phyloP scores from a whole-genome alignment of 2,797 vertebrate genomes.

The Coregonus sp. region DNA sequence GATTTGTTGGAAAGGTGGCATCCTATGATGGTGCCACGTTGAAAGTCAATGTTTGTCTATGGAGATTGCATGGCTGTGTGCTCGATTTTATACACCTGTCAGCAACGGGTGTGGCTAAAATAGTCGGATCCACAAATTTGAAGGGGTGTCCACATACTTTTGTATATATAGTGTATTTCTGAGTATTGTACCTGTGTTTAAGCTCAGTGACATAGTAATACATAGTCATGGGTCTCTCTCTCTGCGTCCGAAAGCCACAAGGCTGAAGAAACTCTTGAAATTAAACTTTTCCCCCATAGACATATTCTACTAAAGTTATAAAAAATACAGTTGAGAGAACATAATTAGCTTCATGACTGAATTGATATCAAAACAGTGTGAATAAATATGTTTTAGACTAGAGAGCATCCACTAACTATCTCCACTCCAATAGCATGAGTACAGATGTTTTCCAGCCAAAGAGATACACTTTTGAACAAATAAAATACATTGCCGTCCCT shows the following conservation, averaged over 20 bases:
- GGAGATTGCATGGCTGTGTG: too few species aligned
- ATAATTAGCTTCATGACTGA: conserved; percentile 2
- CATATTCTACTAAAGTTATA: not conserved
- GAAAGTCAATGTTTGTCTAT: too few species aligned
- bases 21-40: too few species aligned
- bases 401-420: too few species aligned
- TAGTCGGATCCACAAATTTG: too few species aligned
- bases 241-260: not conserved
- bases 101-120: too few species aligned
- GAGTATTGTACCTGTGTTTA: not conserved
- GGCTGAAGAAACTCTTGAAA: not conserved
- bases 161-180: not conserved
- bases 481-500: conserved; percentile 5
- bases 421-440: not conserved
- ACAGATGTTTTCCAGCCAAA: too few species aligned
- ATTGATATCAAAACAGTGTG: not conserved
- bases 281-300: not conserved
- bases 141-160: too few species aligned
- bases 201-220: not conserved
- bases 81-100: too few species aligned
- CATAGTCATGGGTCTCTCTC: not conserved
- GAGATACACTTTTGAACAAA: conserved; percentile 14
- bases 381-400: too few species aligned
- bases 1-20: too few species aligned
- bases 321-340: not conserved